These are phyloP conservation scores for Drosophila anceps DNA, from an alignment of 2,888 invertebrate species.

Conservation along the genomic window DNA sequence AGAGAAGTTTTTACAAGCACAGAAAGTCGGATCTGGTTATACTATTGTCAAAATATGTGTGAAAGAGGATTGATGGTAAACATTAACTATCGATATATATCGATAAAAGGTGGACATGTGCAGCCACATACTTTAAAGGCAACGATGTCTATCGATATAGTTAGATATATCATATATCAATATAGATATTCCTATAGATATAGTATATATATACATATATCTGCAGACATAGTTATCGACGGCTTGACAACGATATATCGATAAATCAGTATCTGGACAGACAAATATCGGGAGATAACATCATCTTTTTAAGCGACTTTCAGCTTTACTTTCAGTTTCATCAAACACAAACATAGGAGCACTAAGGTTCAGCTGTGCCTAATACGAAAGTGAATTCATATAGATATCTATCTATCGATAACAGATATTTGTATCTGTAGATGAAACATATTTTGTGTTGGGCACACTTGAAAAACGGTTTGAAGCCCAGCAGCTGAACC, in stretches of 20 bases:
- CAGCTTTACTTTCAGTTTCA: not conserved
- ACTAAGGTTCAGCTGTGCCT: not conserved
- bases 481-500: constrained; percentile 4
- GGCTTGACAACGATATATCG: not conserved
- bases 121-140: no score
- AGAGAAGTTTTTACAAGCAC: no score
- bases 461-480: constrained; percentile 12
- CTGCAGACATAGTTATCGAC: no score
- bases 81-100: no score
- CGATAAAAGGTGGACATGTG: no score
- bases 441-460: constrained; percentile 15
- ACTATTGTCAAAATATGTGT: no score
- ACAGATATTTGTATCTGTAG: not conserved
- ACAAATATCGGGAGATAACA: no score
- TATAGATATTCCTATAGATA: not conserved
- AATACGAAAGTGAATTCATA: constrained; percentile 17
- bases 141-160: no score
- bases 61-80: no score
- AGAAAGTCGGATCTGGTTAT: no score
- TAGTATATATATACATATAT: not conserved
- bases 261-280: not conserved
- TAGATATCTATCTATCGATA: not conserved
- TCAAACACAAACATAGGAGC: not conserved
- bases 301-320: not conserved
- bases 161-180: no score